A percentile compares a stretch with the other conserved stretches of the same genome.
Evolutionary conservation across 2,113 vertebrate genomes (phyloP).

Genomic region (Phyllopteryx taeniolatus): DNA sequence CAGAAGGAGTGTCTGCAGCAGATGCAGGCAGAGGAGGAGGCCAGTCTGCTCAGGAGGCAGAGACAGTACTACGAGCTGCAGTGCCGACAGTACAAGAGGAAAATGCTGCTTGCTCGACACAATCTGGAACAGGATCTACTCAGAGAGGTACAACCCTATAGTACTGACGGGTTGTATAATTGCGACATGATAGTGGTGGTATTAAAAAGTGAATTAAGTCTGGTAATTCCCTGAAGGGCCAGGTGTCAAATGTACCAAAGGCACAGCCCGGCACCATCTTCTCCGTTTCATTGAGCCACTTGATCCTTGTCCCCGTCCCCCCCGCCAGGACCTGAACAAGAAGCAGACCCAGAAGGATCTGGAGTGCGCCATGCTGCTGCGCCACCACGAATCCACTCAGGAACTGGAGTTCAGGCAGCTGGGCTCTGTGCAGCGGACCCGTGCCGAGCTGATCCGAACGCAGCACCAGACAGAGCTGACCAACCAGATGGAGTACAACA

Average conservation of each 20-base stretch:
- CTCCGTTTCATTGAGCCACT: not conserved
- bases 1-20: slow-evolving; percentile 91
- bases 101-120: slow-evolving; percentile 86
- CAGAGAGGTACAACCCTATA: slow-evolving; percentile 74
- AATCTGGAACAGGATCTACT: slow-evolving; percentile 90
- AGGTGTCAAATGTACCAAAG: not conserved
- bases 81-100: slow-evolving; percentile 88
- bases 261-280: not conserved
- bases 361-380: slow-evolving; percentile 85
- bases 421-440: slow-evolving; percentile 79
- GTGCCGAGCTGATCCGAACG: slow-evolving; percentile 84
- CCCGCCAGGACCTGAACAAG: slow-evolving; percentile 84
- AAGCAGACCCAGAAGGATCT: slow-evolving; percentile 90
- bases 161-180: not conserved
- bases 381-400: slow-evolving; percentile 87
- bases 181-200: not conserved
- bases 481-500: slow-evolving; percentile 93
- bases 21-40: slow-evolving; percentile 88
- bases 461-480: slow-evolving; percentile 90
- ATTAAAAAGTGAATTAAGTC: not conserved
- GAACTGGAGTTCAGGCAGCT: slow-evolving; percentile 87
- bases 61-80: slow-evolving; percentile 88
- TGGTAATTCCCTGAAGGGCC: not conserved
- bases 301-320: not conserved
- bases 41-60: slow-evolving; percentile 81